phyloP scores from a whole-genome alignment of 2,888 invertebrate genomes.

The Xiphydria camelus region DNA sequence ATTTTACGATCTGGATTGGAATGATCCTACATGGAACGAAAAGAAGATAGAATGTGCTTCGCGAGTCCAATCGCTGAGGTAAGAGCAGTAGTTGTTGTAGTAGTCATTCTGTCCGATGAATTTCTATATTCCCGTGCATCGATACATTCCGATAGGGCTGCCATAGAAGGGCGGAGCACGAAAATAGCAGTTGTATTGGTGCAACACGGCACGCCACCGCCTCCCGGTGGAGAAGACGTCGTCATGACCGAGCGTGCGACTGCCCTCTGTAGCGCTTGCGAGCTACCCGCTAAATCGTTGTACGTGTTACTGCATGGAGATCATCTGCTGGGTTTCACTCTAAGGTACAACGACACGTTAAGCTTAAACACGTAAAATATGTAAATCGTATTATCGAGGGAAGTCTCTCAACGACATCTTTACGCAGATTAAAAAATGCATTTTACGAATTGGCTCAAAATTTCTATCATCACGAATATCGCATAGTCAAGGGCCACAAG shows the following conservation, averaged over 20 bases:
- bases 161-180: slow-evolving; percentile 73
- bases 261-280: slow-evolving; percentile 87
- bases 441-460: slow-evolving; percentile 91
- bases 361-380: background rate
- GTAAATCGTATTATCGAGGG: background rate
- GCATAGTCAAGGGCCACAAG: slow-evolving; percentile 83
- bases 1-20: slow-evolving; percentile 98
- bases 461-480: slow-evolving; percentile 89
- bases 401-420: slow-evolving; percentile 4
- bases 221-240: slow-evolving; percentile 80
- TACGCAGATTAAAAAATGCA: slow-evolving; percentile 80
- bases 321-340: slow-evolving; percentile 73
- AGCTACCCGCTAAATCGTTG: slow-evolving; percentile 87
- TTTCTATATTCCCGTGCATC: too few relatives aligned
- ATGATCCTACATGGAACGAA: slow-evolving; percentile 91
- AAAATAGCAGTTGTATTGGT: slow-evolving; percentile 87
- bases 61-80: slow-evolving; percentile 78
- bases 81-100: too few relatives aligned
- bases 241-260: slow-evolving; percentile 89
- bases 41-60: slow-evolving; percentile 93
- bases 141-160: slow-evolving; percentile 65
- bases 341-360: slow-evolving; percentile 57
- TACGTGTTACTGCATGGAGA: slow-evolving; percentile 92
- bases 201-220: slow-evolving; percentile 78
- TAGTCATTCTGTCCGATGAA: too few relatives aligned